phyloP scores from a whole-genome alignment of 2,888 invertebrate species.

The Petrolisthes manimaculis region DNA sequence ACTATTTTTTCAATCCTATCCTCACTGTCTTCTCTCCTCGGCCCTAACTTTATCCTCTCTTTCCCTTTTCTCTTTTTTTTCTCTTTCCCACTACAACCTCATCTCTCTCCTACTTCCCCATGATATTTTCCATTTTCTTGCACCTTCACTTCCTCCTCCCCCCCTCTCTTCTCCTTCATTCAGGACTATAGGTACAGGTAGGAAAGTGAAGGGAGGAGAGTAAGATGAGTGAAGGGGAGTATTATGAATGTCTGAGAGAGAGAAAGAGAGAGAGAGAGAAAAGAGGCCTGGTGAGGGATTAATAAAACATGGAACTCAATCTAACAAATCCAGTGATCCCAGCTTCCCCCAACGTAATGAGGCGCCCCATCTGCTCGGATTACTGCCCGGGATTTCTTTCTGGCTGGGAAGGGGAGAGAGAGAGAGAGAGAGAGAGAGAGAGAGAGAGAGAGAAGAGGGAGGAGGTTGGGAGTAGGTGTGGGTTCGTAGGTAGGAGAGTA shows the following conservation, averaged over 20 bases:
- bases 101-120: not conserved
- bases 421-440: not conserved
- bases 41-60: no score
- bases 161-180: not conserved
- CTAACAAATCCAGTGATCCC: conserved; percentile 44
- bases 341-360: conserved; percentile 31
- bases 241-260: not conserved
- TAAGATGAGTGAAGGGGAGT: not conserved
- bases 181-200: not conserved
- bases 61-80: no score
- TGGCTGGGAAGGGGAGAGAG: conserved; percentile 8
- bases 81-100: no score
- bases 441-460: not conserved
- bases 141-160: conserved; percentile 17
- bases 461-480: not conserved
- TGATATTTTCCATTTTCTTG: not conserved
- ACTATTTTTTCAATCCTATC: not conserved
- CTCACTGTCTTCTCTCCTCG: conserved; percentile 3
- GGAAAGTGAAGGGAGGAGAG: not conserved
- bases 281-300: conserved; percentile 14
- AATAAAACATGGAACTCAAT: conserved; percentile 50
- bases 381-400: conserved; percentile 37
- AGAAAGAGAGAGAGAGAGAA: not conserved
- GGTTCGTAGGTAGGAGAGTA: not conserved
- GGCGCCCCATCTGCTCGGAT: conserved; percentile 47